Evolutionary conservation across 2,888 invertebrate species (phyloP).

Genomic region (Mesorhabditis spiculigera): DNA sequence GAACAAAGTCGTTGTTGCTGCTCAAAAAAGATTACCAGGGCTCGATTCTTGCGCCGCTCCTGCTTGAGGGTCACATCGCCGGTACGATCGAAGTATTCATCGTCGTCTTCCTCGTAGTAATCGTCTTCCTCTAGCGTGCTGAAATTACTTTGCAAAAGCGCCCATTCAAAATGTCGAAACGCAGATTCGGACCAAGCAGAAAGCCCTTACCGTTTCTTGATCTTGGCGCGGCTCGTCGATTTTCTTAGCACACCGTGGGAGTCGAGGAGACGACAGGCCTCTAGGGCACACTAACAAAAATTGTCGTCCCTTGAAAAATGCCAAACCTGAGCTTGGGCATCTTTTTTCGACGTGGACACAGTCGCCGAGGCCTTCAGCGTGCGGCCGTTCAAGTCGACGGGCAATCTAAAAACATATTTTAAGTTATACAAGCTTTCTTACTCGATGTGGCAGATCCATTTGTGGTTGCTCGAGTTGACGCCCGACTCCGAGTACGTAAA

Average conservation of each 20-base stretch:
- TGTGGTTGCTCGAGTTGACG: constrained; percentile 75
- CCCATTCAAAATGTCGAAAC: neutral
- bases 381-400: constrained; percentile 37
- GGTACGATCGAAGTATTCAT: constrained; percentile 89
- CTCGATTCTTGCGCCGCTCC: constrained; percentile 71
- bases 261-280: constrained; percentile 88
- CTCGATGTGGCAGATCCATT: constrained; percentile 70
- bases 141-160: neutral
- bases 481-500: constrained; percentile 81
- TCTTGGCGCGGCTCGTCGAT: constrained; percentile 8
- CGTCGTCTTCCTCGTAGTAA: constrained; percentile 89
- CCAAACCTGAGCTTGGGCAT: constrained; percentile 61
- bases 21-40: constrained; percentile 32
- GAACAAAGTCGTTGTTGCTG: neutral
- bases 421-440: constrained; percentile 43
- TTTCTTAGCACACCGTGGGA: constrained; percentile 73
- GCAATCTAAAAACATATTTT: constrained; percentile 21
- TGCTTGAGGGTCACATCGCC: constrained; percentile 85
- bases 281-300: constrained; percentile 84
- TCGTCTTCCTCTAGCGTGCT: constrained; percentile 68
- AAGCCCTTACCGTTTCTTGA: neutral
- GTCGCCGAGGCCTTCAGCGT: constrained; percentile 34
- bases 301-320: neutral
- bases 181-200: neutral
- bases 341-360: constrained; percentile 39